Evolutionary conservation across 2,797 vertebrate genomes (phyloP).

Genomic region (Lophius americanus): DNA sequence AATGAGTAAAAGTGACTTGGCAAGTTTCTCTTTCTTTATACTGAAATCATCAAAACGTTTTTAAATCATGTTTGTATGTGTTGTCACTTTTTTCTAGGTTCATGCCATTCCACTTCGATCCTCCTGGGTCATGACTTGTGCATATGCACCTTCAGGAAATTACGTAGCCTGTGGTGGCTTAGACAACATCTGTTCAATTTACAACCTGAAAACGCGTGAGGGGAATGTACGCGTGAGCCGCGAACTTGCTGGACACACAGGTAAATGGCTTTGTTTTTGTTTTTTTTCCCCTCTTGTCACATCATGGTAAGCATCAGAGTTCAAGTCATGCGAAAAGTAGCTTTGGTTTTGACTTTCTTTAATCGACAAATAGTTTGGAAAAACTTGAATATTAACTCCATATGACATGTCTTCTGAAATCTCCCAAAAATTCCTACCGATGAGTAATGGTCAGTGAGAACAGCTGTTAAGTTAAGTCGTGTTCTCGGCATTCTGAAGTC

Average conservation of each 20-base stretch:
- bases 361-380: too few species aligned
- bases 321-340: too few species aligned
- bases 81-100: constrained; percentile 80
- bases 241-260: constrained; percentile 98
- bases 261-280: constrained; percentile 63
- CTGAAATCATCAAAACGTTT: too few species aligned
- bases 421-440: too few species aligned
- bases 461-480: too few species aligned
- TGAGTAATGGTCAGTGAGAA: too few species aligned
- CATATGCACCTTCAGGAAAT: constrained; percentile 98
- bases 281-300: neutral
- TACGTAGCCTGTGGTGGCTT: constrained; percentile 98
- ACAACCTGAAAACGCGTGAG: constrained; percentile 99
- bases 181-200: constrained; percentile 99
- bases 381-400: too few species aligned
- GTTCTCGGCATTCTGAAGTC: too few species aligned
- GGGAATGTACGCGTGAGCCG: constrained; percentile 99
- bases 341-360: too few species aligned
- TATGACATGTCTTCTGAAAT: too few species aligned
- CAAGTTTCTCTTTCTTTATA: too few species aligned
- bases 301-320: neutral
- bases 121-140: constrained; percentile 99
- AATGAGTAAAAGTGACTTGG: neutral
- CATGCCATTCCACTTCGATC: constrained; percentile 99
- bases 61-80: neutral